A percentile compares a stretch with the other conserved stretches of the same genome.
These are phyloP conservation scores for Ceraclea dissimilis DNA, from an alignment of 2,888 invertebrate genomes.

Conservation along the genomic window DNA sequence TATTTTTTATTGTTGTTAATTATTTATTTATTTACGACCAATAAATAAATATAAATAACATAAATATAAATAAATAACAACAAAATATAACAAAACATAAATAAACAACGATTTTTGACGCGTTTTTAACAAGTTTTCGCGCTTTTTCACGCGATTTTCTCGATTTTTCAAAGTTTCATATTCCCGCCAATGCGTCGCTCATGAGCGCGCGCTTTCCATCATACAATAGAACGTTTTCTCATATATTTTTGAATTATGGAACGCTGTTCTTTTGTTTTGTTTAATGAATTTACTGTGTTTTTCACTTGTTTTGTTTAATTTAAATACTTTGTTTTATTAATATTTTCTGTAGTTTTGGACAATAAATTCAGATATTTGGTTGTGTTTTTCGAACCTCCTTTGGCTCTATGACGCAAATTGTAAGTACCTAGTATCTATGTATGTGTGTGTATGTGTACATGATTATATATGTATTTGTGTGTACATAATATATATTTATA, in stretches of 20 bases:
- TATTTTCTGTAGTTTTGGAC: too few relatives aligned
- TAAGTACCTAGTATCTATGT: too few relatives aligned
- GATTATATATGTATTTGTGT: too few relatives aligned
- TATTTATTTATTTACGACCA: background rate
- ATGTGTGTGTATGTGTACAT: too few relatives aligned
- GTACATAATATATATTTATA: too few relatives aligned
- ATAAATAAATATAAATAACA: slow-evolving; percentile 7
- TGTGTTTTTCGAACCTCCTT: too few relatives aligned
- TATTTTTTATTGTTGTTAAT: background rate
- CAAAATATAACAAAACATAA: background rate
- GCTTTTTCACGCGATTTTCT: background rate
- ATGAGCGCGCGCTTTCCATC: slow-evolving; percentile 10
- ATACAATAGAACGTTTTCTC: background rate
- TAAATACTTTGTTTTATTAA: too few relatives aligned
- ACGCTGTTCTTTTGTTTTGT: too few relatives aligned
- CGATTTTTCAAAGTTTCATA: background rate
- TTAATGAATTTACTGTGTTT: too few relatives aligned
- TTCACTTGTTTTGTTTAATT: too few relatives aligned
- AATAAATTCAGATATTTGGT: too few relatives aligned
- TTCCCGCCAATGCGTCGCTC: slow-evolving; percentile 6
- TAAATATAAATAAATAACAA: slow-evolving; percentile 4
- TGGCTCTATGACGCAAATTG: too few relatives aligned
- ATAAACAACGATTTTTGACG: background rate
- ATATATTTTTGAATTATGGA: background rate
- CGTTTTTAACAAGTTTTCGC: background rate